These are phyloP conservation scores for Centroberyx gerrardi DNA, from an alignment of 2,797 vertebrate species.

Conservation along the genomic window DNA sequence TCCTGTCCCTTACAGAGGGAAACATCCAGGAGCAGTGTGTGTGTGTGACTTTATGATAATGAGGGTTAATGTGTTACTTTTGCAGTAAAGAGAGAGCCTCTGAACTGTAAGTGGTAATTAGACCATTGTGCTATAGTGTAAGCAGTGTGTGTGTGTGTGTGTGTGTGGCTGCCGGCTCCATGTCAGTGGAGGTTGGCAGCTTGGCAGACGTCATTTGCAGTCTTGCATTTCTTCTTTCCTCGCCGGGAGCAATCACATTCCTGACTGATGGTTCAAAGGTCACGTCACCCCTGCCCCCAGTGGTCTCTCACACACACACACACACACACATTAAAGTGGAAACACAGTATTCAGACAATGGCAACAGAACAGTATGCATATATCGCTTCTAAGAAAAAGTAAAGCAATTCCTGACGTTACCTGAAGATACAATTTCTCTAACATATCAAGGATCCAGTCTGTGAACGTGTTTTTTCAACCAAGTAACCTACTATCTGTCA, in stretches of 20 bases:
- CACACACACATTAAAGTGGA: constrained; percentile 34
- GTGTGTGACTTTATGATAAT: neutral
- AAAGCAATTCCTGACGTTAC: neutral
- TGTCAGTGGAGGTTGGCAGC: constrained; percentile 36
- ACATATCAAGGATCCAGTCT: neutral
- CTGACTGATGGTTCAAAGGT: constrained; percentile 76
- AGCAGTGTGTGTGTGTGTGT: constrained; percentile 11
- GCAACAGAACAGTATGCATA: neutral
- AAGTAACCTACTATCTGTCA: no score
- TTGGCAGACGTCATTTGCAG: constrained; percentile 59
- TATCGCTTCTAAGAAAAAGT: neutral
- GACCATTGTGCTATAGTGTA: neutral
- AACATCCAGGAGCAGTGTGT: neutral
- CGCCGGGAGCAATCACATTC: constrained; percentile 65
- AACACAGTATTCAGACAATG: constrained; percentile 2
- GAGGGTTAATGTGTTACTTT: constrained; percentile 5
- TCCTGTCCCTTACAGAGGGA: neutral
- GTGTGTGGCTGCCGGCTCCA: neutral
- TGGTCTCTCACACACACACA: constrained; percentile 44
- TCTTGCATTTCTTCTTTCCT: constrained; percentile 69
- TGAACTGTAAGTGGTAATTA: neutral
- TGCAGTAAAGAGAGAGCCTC: neutral
- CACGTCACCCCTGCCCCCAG: constrained; percentile 58
- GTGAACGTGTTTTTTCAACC: neutral
- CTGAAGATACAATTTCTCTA: neutral